Evolutionary conservation across 2,888 invertebrate genomes (phyloP).

Genomic region (Caradrina kadenii): DNA sequence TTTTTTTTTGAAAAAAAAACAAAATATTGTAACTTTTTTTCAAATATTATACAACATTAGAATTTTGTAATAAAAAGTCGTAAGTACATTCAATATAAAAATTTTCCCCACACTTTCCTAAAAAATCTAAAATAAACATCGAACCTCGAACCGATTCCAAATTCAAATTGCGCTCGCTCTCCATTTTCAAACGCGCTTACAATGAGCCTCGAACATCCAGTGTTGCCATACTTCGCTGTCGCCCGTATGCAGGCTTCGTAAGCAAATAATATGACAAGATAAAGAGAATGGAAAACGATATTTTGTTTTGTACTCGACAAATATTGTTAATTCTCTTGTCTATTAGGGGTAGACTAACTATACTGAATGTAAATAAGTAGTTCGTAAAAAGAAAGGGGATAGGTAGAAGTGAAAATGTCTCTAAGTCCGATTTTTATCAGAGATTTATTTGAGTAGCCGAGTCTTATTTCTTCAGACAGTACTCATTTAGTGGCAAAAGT

Average conservation of each 20-base stretch:
- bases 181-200: slow-evolving; percentile 31
- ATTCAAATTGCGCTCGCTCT: slow-evolving; percentile 28
- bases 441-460: not conserved
- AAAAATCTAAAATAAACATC: slow-evolving; percentile 1
- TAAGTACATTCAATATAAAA: not conserved
- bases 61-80: not conserved
- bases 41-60: not conserved
- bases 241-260: slow-evolving; percentile 80
- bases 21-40: not conserved
- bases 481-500: not conserved
- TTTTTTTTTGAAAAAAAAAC: not conserved
- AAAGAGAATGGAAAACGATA: slow-evolving; percentile 78
- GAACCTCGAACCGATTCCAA: slow-evolving; percentile 22
- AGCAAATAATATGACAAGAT: slow-evolving; percentile 84
- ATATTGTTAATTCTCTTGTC: slow-evolving; percentile 59
- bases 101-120: not conserved
- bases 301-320: slow-evolving; percentile 65
- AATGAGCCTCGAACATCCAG: slow-evolving; percentile 52
- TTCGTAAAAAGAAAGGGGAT: slow-evolving; percentile 24
- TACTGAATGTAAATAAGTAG: slow-evolving; percentile 23
- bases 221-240: slow-evolving; percentile 47
- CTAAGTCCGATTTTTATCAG: slow-evolving; percentile 6
- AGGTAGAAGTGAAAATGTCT: slow-evolving; percentile 22
- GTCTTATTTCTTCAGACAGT: not conserved
- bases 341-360: slow-evolving; percentile 41